Evolutionary conservation across 2,888 invertebrate genomes (phyloP).

Genomic region (Desoria tigrina): DNA sequence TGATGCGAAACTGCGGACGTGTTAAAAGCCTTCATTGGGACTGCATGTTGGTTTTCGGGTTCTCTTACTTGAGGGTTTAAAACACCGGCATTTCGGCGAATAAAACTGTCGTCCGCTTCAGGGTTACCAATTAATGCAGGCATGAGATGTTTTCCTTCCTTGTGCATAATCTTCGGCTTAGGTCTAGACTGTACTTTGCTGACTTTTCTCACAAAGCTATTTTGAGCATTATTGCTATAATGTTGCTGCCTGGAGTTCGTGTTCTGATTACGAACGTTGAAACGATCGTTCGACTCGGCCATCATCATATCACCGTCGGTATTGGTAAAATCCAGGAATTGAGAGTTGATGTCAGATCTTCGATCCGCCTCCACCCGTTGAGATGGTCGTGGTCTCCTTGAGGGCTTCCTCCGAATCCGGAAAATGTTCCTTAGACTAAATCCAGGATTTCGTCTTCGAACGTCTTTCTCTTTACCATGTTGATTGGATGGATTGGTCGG

Average conservation of each 20-base stretch:
- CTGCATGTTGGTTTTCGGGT: conserved; percentile 30
- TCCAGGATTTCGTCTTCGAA: neutral
- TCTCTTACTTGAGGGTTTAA: conserved; percentile 31
- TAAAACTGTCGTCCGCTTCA: conserved; percentile 49
- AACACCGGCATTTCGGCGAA: conserved; percentile 43
- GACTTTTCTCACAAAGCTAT: conserved; percentile 1
- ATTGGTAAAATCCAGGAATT: conserved; percentile 31
- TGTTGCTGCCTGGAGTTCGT: neutral
- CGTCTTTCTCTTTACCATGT: neutral
- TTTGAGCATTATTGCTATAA: neutral
- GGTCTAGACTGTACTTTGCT: conserved; percentile 20
- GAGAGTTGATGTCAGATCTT: conserved; percentile 17
- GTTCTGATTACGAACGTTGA: neutral
- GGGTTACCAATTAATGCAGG: conserved; percentile 12
- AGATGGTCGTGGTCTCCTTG: neutral
- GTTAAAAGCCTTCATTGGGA: neutral
- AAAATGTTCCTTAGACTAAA: neutral
- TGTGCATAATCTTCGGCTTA: conserved; percentile 17
- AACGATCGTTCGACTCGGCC: conserved; percentile 29
- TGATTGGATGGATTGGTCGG: neutral
- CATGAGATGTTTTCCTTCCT: neutral
- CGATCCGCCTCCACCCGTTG: conserved; percentile 18
- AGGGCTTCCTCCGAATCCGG: neutral
- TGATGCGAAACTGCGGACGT: neutral
- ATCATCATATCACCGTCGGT: conserved; percentile 33